These are phyloP conservation scores for Leucophenga varia DNA, from an alignment of 1,140 invertebrate species.

Conservation along the genomic window DNA sequence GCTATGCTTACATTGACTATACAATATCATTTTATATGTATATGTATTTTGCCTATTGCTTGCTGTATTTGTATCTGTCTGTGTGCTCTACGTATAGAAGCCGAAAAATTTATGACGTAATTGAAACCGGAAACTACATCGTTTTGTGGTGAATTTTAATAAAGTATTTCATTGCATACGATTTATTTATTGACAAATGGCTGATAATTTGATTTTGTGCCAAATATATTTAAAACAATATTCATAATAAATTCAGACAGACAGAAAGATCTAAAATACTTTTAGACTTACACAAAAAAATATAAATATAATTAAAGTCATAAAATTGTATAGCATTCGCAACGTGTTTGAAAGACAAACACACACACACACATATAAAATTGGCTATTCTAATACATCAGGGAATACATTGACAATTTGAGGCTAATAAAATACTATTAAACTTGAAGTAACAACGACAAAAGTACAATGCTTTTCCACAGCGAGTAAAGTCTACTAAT, in stretches of 20 bases:
- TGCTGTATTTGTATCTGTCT: slow-evolving; percentile 2
- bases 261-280: too few relatives aligned
- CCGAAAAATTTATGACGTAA: slow-evolving; percentile 48
- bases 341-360: too few relatives aligned
- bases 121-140: slow-evolving; percentile 50
- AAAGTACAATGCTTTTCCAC: slow-evolving; percentile 21
- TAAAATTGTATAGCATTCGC: too few relatives aligned
- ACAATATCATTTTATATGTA: not conserved
- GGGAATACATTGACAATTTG: slow-evolving; percentile 11
- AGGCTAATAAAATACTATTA: slow-evolving; percentile 26
- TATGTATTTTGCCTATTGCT: too few relatives aligned
- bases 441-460: slow-evolving; percentile 10
- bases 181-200: slow-evolving; percentile 53
- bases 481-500: slow-evolving; percentile 10
- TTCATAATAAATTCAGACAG: not conserved
- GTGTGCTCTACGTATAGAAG: slow-evolving; percentile 31
- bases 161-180: slow-evolving; percentile 43
- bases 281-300: too few relatives aligned
- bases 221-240: slow-evolving; percentile 49
- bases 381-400: too few relatives aligned
- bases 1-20: not conserved
- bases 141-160: slow-evolving; percentile 53
- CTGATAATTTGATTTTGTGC: slow-evolving; percentile 50
- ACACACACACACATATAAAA: slow-evolving; percentile 9
- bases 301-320: too few relatives aligned